Percentiles rank a stretch among this genome's conserved stretches.
Evolutionary conservation across 2,888 invertebrate genomes (phyloP).

Genomic region (Yponomeuta evonymella): DNA sequence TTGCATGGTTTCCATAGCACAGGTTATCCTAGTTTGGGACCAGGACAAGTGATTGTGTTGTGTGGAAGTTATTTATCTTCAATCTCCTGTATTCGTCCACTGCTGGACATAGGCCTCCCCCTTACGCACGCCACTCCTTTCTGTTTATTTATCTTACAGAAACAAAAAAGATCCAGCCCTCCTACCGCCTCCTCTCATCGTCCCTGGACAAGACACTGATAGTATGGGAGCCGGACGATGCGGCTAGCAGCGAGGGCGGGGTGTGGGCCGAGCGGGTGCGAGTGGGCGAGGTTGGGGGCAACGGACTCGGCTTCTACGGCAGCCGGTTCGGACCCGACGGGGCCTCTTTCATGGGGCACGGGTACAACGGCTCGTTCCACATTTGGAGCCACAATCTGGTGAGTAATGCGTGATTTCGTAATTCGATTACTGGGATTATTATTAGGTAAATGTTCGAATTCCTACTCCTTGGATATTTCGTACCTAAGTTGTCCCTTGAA

Average conservation of each 20-base stretch:
- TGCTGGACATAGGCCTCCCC: too few species aligned
- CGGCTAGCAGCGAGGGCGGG: slow-evolving; percentile 68
- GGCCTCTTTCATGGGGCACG: slow-evolving; percentile 85
- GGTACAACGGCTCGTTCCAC: slow-evolving; percentile 95
- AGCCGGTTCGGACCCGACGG: slow-evolving; percentile 86
- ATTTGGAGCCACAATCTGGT: slow-evolving; percentile 82
- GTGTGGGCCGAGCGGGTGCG: slow-evolving; percentile 90
- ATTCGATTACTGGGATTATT: neutral
- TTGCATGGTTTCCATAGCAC: too few species aligned
- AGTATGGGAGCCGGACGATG: slow-evolving; percentile 84
- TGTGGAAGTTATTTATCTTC: too few species aligned
- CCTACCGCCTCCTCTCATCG: slow-evolving; percentile 83
- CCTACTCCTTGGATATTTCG: too few species aligned
- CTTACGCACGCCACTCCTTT: too few species aligned
- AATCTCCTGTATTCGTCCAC: too few species aligned
- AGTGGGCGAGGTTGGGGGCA: slow-evolving; percentile 95
- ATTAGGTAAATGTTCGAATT: neutral
- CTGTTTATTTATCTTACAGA: slow-evolving; percentile 20
- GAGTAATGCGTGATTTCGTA: slow-evolving; percentile 20
- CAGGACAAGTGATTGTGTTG: too few species aligned
- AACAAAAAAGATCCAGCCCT: slow-evolving; percentile 31
- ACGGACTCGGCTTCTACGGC: slow-evolving; percentile 95
- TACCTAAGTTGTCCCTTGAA: too few species aligned
- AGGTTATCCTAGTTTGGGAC: too few species aligned
- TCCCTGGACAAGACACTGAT: slow-evolving; percentile 96